Conservation (phyloP, 2,797 vertebrate genomes). For the Scyliorhinus canicula region DNA sequence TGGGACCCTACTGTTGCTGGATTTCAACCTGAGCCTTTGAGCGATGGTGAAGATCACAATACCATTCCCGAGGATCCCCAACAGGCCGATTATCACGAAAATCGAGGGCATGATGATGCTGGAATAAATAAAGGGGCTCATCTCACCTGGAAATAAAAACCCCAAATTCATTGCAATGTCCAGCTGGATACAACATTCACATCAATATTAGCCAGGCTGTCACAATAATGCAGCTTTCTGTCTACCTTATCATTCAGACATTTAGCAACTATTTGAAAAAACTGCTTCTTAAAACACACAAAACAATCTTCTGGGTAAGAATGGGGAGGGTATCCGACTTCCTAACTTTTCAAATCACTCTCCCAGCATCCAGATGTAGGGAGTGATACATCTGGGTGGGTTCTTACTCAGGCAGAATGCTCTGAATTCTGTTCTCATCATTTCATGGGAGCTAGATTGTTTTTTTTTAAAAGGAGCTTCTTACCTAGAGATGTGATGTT, state of each 20-base stretch:
- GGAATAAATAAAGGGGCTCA: constrained; percentile 43
- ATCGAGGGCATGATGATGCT: constrained; percentile 65
- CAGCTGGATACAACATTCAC: neutral
- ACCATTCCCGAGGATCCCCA: constrained; percentile 69
- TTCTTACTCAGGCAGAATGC: neutral
- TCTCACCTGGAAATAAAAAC: neutral
- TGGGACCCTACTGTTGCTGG: constrained; percentile 64
- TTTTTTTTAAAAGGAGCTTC: neutral
- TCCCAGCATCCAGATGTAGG: too few species aligned
- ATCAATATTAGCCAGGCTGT: too few species aligned
- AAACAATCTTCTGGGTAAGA: neutral
- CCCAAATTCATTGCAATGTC: neutral
- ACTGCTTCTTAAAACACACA: neutral
- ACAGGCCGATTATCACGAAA: constrained; percentile 72
- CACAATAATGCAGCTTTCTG: too few species aligned
- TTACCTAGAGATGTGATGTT: neutral
- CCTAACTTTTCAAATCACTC: neutral
- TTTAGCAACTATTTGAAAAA: neutral
- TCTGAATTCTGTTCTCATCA: neutral
- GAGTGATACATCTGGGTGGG: too few species aligned
- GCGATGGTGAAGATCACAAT: constrained; percentile 72
- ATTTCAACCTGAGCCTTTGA: constrained; percentile 67
- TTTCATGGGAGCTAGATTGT: neutral
- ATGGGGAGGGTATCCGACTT: neutral
- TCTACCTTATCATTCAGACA: neutral